Conservation (phyloP, 1,140 invertebrate genomes). For the Geopemphigus sp. region DNA sequence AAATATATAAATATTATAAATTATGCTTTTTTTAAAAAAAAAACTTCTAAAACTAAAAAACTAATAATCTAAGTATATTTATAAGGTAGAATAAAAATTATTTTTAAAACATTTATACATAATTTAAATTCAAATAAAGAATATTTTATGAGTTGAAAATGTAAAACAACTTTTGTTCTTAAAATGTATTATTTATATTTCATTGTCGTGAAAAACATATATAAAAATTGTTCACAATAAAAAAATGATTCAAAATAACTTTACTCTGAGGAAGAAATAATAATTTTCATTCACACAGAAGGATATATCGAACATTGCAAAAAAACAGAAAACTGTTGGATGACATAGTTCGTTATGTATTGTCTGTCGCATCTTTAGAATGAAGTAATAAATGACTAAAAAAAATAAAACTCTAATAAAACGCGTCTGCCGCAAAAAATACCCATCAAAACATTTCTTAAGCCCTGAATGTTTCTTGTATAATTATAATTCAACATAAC, state of each 20-base stretch:
- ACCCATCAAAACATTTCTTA: too few species aligned
- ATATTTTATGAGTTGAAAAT: too few species aligned
- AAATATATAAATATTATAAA: too few species aligned
- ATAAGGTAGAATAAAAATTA: too few species aligned
- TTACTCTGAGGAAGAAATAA: background rate
- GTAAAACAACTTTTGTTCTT: background rate
- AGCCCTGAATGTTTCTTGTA: too few species aligned
- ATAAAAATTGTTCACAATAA: background rate
- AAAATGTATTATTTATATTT: constrained; percentile 3
- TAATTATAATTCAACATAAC: too few species aligned
- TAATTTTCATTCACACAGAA: background rate
- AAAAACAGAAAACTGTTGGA: constrained; percentile 15
- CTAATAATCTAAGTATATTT: too few species aligned
- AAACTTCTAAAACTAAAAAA: too few species aligned
- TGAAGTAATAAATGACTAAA: background rate
- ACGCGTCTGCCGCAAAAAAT: background rate
- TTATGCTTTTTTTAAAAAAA: too few species aligned
- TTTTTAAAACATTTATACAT: too few species aligned
- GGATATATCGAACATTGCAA: constrained; percentile 8
- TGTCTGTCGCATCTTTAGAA: background rate
- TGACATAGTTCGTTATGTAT: constrained; percentile 12
- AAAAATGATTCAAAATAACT: constrained; percentile 1
- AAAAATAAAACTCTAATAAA: background rate
- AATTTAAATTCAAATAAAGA: too few species aligned
- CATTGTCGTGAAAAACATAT: constrained; percentile 5